Evolutionary conservation across 1,140 invertebrate genomes (phyloP).

Genomic region (Caenorhabditis tropicalis): DNA sequence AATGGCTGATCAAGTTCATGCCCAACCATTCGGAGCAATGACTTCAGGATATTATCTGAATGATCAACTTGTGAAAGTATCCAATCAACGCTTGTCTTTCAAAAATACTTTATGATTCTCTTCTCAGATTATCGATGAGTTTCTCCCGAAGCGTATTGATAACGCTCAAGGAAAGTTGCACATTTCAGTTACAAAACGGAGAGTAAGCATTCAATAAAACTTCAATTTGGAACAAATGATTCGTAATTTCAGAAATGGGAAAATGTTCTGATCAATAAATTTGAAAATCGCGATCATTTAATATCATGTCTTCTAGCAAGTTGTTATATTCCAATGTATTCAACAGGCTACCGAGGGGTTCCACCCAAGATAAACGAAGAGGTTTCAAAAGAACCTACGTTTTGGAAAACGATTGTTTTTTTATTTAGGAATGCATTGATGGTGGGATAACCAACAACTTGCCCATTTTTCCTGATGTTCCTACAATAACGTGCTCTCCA

Average conservation of each 20-base stretch:
- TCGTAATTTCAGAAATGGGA: slow-evolving; percentile 47
- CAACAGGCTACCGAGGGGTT: slow-evolving; percentile 64
- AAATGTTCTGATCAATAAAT: slow-evolving; percentile 48
- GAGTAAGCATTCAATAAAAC: slow-evolving; percentile 47
- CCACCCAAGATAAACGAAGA: slow-evolving; percentile 71
- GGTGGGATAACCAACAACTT: slow-evolving; percentile 74
- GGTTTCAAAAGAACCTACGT: slow-evolving; percentile 43
- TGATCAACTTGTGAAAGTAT: slow-evolving; percentile 60
- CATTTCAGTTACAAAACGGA: slow-evolving; percentile 64
- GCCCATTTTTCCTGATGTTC: slow-evolving; percentile 71
- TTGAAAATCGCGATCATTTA: slow-evolving; percentile 34
- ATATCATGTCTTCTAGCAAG: slow-evolving; percentile 72
- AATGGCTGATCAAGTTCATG: slow-evolving; percentile 68
- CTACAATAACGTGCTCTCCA: slow-evolving; percentile 71
- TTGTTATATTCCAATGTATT: slow-evolving; percentile 74
- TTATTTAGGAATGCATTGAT: slow-evolving; percentile 73
- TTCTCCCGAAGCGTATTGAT: slow-evolving; percentile 62
- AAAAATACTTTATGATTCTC: too few relatives aligned
- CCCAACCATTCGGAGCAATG: slow-evolving; percentile 64
- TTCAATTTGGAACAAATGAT: not conserved
- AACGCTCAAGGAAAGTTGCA: slow-evolving; percentile 58
- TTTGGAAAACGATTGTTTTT: slow-evolving; percentile 54
- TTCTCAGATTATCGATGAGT: slow-evolving; percentile 59
- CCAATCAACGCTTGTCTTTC: too few relatives aligned
- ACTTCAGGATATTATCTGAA: slow-evolving; percentile 68